A percentile compares a stretch with the other conserved stretches of the same genome.
These are phyloP conservation scores for Struthidea cinerea DNA, from an alignment of 2,113 vertebrate species.

Conservation along the genomic window DNA sequence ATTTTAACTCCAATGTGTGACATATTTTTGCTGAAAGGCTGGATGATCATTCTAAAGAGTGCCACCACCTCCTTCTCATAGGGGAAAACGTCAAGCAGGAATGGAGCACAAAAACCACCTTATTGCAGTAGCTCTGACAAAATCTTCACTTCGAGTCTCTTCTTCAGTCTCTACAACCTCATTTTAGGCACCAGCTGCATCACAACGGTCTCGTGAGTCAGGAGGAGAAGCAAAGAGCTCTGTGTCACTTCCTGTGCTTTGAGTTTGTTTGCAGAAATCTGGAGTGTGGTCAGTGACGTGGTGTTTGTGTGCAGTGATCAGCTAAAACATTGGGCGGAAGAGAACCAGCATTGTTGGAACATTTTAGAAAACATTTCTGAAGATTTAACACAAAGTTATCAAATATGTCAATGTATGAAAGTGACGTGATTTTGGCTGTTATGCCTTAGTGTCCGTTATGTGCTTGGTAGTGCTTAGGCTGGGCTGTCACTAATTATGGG, in stretches of 20 bases:
- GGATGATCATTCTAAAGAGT: background rate
- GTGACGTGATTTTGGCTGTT: background rate
- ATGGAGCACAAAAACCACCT: background rate
- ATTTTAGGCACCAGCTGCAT: background rate
- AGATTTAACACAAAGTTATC: background rate
- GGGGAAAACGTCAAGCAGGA: background rate
- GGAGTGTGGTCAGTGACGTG: background rate
- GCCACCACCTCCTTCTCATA: background rate
- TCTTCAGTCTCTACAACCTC: background rate
- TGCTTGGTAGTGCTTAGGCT: background rate
- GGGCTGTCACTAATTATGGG: background rate
- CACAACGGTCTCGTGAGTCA: background rate
- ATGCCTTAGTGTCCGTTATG: background rate
- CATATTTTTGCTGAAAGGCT: background rate
- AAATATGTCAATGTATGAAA: background rate
- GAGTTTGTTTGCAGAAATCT: background rate
- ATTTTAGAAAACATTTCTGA: background rate
- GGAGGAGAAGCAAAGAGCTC: background rate
- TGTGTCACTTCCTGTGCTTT: background rate
- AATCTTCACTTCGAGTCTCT: background rate
- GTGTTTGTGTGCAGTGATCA: background rate
- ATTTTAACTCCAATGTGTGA: background rate
- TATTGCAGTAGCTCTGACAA: background rate
- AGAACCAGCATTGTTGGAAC: background rate
- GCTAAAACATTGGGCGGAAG: background rate